Percentiles rank a stretch among this genome's conserved stretches.
Evolutionary conservation across 2,888 invertebrate species (phyloP).

Genomic region (Ennomos erosarius): DNA sequence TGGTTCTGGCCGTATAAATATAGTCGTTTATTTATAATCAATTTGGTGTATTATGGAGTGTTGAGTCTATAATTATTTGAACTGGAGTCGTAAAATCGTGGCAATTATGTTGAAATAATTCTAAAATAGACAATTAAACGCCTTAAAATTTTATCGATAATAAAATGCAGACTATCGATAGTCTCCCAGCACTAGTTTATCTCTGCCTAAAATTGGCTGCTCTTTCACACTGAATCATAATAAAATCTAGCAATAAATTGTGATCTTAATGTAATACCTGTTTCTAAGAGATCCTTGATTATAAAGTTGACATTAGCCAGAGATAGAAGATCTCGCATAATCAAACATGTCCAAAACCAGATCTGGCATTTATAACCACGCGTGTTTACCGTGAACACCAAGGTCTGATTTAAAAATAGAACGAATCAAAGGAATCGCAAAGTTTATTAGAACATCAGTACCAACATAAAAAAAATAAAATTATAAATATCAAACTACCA

Average conservation of each 20-base stretch:
- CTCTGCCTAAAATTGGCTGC: too few relatives aligned
- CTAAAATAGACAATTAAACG: too few relatives aligned
- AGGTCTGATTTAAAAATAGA: constrained; percentile 19
- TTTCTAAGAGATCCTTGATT: neutral
- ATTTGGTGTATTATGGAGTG: neutral
- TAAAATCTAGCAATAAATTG: too few relatives aligned
- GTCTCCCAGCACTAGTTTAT: too few relatives aligned
- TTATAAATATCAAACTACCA: too few relatives aligned
- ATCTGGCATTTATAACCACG: constrained; percentile 1
- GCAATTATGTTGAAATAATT: too few relatives aligned
- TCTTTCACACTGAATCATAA: too few relatives aligned
- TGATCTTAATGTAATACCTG: too few relatives aligned
- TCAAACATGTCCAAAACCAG: constrained; percentile 16
- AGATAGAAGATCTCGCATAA: constrained; percentile 6
- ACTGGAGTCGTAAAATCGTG: neutral
- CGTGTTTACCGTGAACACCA: constrained; percentile 3
- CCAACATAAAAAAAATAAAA: too few relatives aligned
- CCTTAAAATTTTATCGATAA: too few relatives aligned
- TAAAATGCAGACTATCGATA: too few relatives aligned
- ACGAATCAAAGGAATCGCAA: constrained; percentile 10
- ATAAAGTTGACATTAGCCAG: constrained; percentile 16
- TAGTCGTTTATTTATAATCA: neutral
- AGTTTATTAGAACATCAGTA: constrained; percentile 13
- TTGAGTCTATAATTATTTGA: neutral
- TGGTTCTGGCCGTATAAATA: neutral